Evolutionary conservation across 2,797 vertebrate genomes (phyloP).

Genomic region (Anas acuta): DNA sequence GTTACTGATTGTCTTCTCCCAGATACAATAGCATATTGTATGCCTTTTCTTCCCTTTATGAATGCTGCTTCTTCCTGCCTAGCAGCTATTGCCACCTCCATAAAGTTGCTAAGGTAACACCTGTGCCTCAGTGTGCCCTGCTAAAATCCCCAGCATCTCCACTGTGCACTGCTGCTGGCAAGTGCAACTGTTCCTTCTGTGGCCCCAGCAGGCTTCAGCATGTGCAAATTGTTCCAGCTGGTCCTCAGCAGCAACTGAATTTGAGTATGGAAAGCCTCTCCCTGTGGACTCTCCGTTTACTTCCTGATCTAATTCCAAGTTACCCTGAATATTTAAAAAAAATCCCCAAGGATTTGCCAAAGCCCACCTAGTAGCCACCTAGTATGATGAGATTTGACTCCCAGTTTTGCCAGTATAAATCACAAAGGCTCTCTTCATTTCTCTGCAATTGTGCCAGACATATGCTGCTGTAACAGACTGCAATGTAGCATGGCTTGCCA

Average conservation of each 20-base stretch:
- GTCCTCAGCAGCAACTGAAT: background rate
- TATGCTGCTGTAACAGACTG: background rate
- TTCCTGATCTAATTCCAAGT: slow-evolving; percentile 14
- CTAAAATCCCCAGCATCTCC: background rate
- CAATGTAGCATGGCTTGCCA: background rate
- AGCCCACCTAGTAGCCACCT: background rate
- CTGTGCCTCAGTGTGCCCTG: background rate
- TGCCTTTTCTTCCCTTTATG: background rate
- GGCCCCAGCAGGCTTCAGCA: background rate
- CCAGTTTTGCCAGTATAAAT: background rate
- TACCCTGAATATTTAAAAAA: background rate
- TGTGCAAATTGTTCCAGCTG: background rate
- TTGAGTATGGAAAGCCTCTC: background rate
- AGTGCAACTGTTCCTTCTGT: background rate
- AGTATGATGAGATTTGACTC: background rate
- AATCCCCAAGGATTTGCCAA: background rate
- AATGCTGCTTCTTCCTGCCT: slow-evolving; percentile 7
- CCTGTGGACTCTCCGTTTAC: background rate
- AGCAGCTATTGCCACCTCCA: background rate
- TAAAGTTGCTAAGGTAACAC: slow-evolving; percentile 2
- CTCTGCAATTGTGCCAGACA: background rate
- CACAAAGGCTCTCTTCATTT: background rate
- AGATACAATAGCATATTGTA: background rate
- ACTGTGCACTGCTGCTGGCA: background rate
- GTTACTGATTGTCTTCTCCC: background rate